Base-by-base conservation (phyloP, 2,113 vertebrate species). In the Acinonyx jubatus region DNA sequence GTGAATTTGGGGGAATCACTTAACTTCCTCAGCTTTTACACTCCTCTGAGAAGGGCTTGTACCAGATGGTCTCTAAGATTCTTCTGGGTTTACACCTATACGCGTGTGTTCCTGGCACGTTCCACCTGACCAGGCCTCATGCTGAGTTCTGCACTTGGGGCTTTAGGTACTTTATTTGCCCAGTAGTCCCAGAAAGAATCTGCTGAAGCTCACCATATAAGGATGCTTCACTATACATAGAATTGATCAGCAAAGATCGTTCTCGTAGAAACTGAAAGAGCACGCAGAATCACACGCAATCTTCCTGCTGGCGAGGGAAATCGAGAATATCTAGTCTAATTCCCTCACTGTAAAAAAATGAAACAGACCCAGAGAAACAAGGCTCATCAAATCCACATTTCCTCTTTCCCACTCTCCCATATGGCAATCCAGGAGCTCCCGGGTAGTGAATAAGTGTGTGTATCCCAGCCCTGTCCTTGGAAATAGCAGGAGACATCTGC, bases 311-410 rank as follows among this genome's bases (percentile, higher is more conserved):
- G 33, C 19, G 7, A 89, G 65, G 31, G 18, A 87, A 66, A 68
- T 48, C 1, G 23, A 93, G 79, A 92, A 45, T 4, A 33, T 45
- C 92, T 93, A 73, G 63, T 95, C 65, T 9, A 74, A 52, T 81
- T 79, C 48, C 65, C 50, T 91, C 25, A 1, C 11, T 55, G 16
- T 76, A 33, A 81, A 68, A 81, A 66, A 91, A 93, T 41, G 50
- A 97, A 96, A 80, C 55, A 95, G 86, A 88, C 48, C 5, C 29
- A 79, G 83, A 88, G 63, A 96, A 84, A 84, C 38, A 74, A 88
- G 21, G 85, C 48, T 69, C 80, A 79, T 83, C 85, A 80, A 85
- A 71, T 76, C 69, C 45, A 23, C 68, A 83, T 63, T 87, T 96
- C 76, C 79, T 76, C 38, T n/a, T 89, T 85, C 71, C 52, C 41